These are phyloP conservation scores for Notothenia rossii DNA, from an alignment of 2,113 vertebrate species.

Conservation along the genomic window DNA sequence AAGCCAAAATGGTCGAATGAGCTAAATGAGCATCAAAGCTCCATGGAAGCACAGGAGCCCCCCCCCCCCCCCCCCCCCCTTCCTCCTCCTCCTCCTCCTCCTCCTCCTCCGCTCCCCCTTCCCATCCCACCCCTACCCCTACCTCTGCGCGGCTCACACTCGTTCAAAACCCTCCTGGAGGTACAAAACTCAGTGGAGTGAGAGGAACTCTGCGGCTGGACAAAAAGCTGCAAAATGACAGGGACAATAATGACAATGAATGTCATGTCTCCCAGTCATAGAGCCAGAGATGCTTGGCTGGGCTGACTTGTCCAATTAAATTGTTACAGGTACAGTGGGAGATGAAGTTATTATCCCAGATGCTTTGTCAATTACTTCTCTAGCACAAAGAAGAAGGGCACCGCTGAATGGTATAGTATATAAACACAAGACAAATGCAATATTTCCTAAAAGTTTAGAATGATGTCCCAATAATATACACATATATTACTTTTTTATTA, in stretches of 20 bases:
- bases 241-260: slow-evolving; percentile 99
- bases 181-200: slow-evolving; percentile 96
- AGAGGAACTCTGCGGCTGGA: slow-evolving; percentile 93
- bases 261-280: slow-evolving; percentile 99
- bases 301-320: slow-evolving; percentile 98
- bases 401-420: slow-evolving; percentile 11
- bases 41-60: slow-evolving; percentile 87
- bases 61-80: slow-evolving; percentile 7
- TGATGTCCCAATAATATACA: neutral
- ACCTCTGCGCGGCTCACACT: slow-evolving; percentile 87
- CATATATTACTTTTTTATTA: neutral
- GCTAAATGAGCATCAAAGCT: slow-evolving; percentile 93
- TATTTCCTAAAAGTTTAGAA: slow-evolving; percentile 36
- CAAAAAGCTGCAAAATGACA: slow-evolving; percentile 99
- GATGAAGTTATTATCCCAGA: slow-evolving; percentile 84
- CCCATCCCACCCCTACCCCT: slow-evolving; percentile 82
- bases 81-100: slow-evolving; percentile 56
- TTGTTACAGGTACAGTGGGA: slow-evolving; percentile 96
- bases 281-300: slow-evolving; percentile 94
- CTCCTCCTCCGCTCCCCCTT: neutral
- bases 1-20: slow-evolving; percentile 78
- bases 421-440: slow-evolving; percentile 23
- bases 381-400: slow-evolving; percentile 65
- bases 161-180: slow-evolving; percentile 88
- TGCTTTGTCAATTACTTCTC: slow-evolving; percentile 84